phyloP scores from a whole-genome alignment of 2,113 vertebrate species.

The Crotalus tigris region DNA sequence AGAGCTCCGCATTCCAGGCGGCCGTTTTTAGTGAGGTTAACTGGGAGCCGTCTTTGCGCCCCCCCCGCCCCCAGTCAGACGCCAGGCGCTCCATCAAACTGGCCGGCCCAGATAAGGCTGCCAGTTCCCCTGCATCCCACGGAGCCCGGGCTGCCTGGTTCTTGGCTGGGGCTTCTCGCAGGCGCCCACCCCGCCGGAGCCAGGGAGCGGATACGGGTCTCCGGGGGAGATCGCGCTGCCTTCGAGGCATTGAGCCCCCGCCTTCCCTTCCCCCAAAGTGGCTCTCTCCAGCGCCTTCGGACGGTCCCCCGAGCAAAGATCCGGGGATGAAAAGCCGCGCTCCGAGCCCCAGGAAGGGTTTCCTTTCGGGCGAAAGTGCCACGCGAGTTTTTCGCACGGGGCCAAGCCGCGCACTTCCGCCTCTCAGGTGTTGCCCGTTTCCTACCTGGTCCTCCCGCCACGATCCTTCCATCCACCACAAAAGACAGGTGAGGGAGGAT shows the following conservation, averaged over 20 bases:
- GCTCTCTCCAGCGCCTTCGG: constrained; percentile 1
- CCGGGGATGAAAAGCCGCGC: accelerated
- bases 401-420: too few relatives aligned
- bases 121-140: constrained; percentile 35
- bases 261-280: accelerated
- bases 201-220: constrained; percentile 20
- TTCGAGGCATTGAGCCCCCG: neutral
- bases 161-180: constrained; percentile 53
- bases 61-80: constrained; percentile 70
- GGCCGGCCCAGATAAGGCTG: constrained; percentile 73
- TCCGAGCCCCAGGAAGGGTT: neutral
- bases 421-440: too few relatives aligned
- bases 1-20: constrained; percentile 73
- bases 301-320: neutral
- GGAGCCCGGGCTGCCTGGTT: constrained; percentile 43
- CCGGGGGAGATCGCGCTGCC: neutral
- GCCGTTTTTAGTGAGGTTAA: constrained; percentile 77
- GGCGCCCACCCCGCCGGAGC: constrained; percentile 42
- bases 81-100: constrained; percentile 74
- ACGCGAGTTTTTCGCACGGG: too few relatives aligned
- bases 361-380: neutral
- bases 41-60: constrained; percentile 70
- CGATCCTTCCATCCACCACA: too few relatives aligned
- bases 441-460: neutral
- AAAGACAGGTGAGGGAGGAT: too few relatives aligned